A percentile compares a stretch with the other conserved stretches of the same genome.
phyloP scores from a whole-genome alignment of 2,113 vertebrate species.

The Origma solitaria region DNA sequence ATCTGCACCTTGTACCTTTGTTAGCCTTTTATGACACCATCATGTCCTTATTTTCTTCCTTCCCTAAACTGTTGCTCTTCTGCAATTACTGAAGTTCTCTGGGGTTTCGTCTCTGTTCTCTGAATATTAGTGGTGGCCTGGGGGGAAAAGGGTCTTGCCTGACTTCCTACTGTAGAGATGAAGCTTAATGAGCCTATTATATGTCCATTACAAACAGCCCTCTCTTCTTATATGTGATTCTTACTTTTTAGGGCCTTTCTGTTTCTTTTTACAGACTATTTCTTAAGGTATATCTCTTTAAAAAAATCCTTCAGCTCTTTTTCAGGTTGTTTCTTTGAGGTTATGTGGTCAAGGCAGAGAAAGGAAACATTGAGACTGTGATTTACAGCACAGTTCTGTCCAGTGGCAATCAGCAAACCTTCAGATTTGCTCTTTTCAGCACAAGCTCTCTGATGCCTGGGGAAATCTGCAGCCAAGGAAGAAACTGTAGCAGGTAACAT shows the following conservation, averaged over 20 bases:
- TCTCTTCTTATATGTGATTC: neutral
- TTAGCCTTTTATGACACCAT: neutral
- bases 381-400: neutral
- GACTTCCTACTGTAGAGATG: neutral
- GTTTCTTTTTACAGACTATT: neutral
- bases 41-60: neutral
- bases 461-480: neutral
- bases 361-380: neutral
- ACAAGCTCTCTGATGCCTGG: neutral
- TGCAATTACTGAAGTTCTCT: neutral
- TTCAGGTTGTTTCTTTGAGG: neutral
- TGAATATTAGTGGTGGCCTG: neutral
- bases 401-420: neutral
- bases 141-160: neutral
- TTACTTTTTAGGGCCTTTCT: neutral
- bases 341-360: neutral
- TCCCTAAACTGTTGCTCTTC: neutral
- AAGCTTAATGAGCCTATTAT: neutral
- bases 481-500: neutral
- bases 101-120: neutral
- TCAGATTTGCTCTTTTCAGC: neutral
- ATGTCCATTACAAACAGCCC: neutral
- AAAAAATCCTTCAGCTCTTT: neutral
- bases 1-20: neutral
- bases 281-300: neutral